Conservation (phyloP, 1,140 invertebrate genomes). For the Drosophila nasuta region DNA sequence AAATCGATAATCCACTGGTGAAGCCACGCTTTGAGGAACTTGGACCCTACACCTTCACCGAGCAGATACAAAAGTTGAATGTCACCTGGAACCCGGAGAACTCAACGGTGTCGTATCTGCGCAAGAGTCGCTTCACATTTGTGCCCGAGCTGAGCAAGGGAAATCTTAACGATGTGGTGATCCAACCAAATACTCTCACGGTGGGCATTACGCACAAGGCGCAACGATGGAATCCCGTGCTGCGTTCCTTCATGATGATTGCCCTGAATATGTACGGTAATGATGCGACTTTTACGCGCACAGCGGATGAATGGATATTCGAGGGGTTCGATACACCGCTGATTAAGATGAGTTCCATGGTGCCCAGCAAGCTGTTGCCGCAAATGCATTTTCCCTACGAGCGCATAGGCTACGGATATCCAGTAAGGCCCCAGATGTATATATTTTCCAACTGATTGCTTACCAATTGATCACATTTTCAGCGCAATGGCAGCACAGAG, state of each 20-base stretch:
- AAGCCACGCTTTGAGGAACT: conserved; percentile 89
- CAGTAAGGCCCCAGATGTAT: conserved; percentile 85
- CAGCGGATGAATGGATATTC: conserved; percentile 90
- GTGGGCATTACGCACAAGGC: conserved; percentile 82
- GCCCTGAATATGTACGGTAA: conserved; percentile 85
- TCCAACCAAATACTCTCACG: conserved; percentile 92
- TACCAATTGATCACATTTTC: background rate
- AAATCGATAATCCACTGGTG: conserved; percentile 85
- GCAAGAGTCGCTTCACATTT: conserved; percentile 89
- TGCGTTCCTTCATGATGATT: conserved; percentile 87
- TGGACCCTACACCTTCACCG: conserved; percentile 91
- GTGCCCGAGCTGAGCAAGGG: conserved; percentile 90
- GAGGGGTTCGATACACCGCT: conserved; percentile 90
- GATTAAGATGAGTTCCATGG: conserved; percentile 87
- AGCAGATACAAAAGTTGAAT: conserved; percentile 88
- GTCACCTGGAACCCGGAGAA: conserved; percentile 90
- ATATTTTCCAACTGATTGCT: too few species aligned
- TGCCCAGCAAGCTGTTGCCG: conserved; percentile 84
- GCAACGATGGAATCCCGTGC: conserved; percentile 84
- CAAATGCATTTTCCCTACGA: conserved; percentile 87
- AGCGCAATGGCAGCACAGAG: conserved; percentile 90
- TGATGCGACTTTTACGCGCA: conserved; percentile 87
- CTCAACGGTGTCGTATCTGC: conserved; percentile 92
- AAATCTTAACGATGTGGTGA: conserved; percentile 89
- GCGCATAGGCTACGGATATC: conserved; percentile 92